A percentile compares a stretch with the other conserved stretches of the same genome.
phyloP scores from a whole-genome alignment of 2,888 invertebrate species.

The Panzeria rudis region DNA sequence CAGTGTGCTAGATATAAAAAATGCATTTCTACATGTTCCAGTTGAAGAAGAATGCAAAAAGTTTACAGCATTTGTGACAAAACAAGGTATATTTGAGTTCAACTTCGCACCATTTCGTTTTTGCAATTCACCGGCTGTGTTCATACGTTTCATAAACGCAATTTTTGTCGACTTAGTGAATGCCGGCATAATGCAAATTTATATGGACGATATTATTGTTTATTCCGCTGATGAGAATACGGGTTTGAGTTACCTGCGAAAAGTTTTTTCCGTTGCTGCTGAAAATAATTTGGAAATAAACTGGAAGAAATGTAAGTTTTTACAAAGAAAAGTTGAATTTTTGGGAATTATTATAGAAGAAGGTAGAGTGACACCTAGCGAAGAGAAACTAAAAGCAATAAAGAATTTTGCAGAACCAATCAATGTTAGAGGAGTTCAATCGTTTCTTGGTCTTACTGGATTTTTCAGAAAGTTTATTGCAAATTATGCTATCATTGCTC shows the following conservation, averaged over 20 bases:
- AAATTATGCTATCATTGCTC: slow-evolving; percentile 57
- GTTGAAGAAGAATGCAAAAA: slow-evolving; percentile 55
- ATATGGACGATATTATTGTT: slow-evolving; percentile 21
- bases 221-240: slow-evolving; percentile 41
- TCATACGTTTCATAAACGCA: slow-evolving; percentile 60
- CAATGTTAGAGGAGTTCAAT: slow-evolving; percentile 50
- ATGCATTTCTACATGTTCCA: slow-evolving; percentile 65
- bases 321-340: slow-evolving; percentile 59
- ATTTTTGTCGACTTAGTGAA: slow-evolving; percentile 63
- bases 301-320: slow-evolving; percentile 71
- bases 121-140: slow-evolving; percentile 60
- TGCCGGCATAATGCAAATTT: too few relatives aligned
- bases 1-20: slow-evolving; percentile 61
- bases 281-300: too few relatives aligned
- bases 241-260: slow-evolving; percentile 51
- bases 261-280: slow-evolving; percentile 54
- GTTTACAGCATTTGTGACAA: background rate
- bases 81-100: too few relatives aligned
- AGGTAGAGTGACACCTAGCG: slow-evolving; percentile 53
- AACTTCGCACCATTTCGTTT: slow-evolving; percentile 7
- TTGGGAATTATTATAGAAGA: slow-evolving; percentile 63
- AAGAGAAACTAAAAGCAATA: slow-evolving; percentile 46
- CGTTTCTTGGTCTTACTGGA: slow-evolving; percentile 66
- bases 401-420: slow-evolving; percentile 56
- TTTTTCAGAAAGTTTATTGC: slow-evolving; percentile 63